phyloP scores from a whole-genome alignment of 1,140 invertebrate genomes.

The Chlorops oryzae region DNA sequence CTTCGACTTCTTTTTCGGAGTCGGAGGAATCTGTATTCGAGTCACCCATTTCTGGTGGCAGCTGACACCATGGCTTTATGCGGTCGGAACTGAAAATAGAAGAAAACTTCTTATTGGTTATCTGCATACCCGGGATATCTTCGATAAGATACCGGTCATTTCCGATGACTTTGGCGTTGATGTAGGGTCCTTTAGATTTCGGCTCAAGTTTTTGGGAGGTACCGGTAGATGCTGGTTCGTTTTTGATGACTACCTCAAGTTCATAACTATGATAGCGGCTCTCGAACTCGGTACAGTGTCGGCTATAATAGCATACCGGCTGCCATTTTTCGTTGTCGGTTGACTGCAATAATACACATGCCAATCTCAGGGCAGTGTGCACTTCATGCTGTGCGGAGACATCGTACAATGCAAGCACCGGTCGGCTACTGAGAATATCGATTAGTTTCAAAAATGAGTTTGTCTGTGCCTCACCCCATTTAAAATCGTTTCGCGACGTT shows the following conservation, averaged over 20 bases:
- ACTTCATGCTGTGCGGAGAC: no score
- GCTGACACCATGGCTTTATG: conserved; percentile 21
- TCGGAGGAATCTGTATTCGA: no score
- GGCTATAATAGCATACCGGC: not conserved
- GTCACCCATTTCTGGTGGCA: no score
- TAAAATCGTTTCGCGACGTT: no score
- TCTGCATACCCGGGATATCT: conserved; percentile 13
- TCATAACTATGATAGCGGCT: no score
- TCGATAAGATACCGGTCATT: conserved; percentile 19
- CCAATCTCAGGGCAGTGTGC: no score
- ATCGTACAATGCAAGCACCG: no score
- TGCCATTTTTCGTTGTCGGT: not conserved
- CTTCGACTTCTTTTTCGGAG: no score
- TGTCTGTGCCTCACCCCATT: no score
- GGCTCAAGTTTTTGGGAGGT: conserved; percentile 8
- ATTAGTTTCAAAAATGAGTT: no score
- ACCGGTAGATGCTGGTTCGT: conserved; percentile 1
- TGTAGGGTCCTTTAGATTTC: conserved; percentile 4
- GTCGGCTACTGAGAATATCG: no score
- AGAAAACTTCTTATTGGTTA: conserved; percentile 5
- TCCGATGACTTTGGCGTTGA: conserved; percentile 5
- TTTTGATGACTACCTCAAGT: conserved; percentile 4
- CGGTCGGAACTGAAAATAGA: conserved; percentile 9
- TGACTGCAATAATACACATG: no score
- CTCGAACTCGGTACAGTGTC: not conserved